Evolutionary conservation across 2,888 invertebrate species (phyloP), one percentile per base, ranked within the genome.

Genomic region (Scaptomyza flava): DNA sequence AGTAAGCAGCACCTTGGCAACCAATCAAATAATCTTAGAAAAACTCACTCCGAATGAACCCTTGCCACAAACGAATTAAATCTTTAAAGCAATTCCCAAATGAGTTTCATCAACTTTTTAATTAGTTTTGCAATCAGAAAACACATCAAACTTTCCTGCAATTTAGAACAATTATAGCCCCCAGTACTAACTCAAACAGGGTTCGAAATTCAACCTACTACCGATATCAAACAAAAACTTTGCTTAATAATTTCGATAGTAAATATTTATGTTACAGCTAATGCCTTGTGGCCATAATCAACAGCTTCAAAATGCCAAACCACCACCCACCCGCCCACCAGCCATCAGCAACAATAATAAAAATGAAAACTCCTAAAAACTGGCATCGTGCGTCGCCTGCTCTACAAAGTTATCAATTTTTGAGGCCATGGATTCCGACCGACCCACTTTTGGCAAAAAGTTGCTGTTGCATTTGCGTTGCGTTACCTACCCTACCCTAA

Each of bases 81-180:
- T 72, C 76, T 78, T 82, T 73, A 74, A 81, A 75, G 81, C 68
- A 79, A 86, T 81, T 54, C 56, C 56, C 72, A 68, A 79, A 68
- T 76, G 72, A 83, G 72, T 79, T 83, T 79, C 65, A 82, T 81
- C 69, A 86, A 86, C 84, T 84, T 86, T 84, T 84, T 84, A 84
- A 84, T 84, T 84, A 84, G 84, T 84, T 84, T 84, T 76, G 81
- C 87, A 79, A 84, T 84, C 87, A 74, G 77, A 79, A 75, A 75
- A 67, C 62, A 72, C 68, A 70, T 69, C 50, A 68, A 79, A 70
- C 71, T 78, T 75, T 68, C 17, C 60, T 53, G 53, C 66, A 75
- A 75, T 66, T 75, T 61, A 48, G 63, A 59, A 47, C 66, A 74
- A 70, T 66, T 66, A 64, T 51, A 47, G 46, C 48, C 30, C 43